Percentiles rank a stretch among this genome's conserved stretches.
Conservation (phyloP, 2,797 vertebrate genomes). For the Hipposideros larvatus region DNA sequence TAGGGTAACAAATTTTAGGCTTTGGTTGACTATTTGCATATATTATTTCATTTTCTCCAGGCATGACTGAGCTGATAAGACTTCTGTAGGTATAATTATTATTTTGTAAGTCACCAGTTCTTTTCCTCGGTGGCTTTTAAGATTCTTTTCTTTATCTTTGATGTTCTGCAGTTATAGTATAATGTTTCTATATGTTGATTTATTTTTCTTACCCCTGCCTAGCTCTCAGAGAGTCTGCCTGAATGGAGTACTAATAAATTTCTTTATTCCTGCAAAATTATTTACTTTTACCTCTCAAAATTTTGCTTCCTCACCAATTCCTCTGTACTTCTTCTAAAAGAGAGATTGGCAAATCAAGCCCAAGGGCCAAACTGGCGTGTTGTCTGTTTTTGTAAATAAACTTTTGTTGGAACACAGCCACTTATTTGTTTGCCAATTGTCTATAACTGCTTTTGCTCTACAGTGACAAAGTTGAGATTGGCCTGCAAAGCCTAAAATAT, state of each 20-base stretch:
- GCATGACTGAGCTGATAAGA: not conserved
- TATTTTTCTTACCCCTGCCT: conserved; percentile 1
- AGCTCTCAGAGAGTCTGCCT: not conserved
- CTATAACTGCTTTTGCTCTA: not conserved
- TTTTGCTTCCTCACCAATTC: not conserved
- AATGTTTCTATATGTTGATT: not conserved
- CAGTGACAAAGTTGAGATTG: not conserved
- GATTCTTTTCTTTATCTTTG: not conserved
- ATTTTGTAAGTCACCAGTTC: not conserved
- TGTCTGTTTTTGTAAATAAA: not conserved
- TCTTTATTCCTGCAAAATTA: not conserved
- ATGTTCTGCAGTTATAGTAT: not conserved
- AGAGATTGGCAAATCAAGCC: not conserved
- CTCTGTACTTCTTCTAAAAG: not conserved
- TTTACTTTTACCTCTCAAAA: conserved; percentile 43
- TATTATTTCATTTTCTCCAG: conserved; percentile 27
- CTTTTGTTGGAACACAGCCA: not conserved
- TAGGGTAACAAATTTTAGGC: conserved; percentile 33
- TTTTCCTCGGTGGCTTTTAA: conserved; percentile 26
- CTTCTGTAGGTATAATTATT: conserved; percentile 7
- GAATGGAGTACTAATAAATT: not conserved
- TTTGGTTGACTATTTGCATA: conserved; percentile 30
- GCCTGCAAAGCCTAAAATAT: not conserved
- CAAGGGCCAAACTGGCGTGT: not conserved
- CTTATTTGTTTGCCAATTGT: not conserved